Evolutionary conservation across 1,140 invertebrate genomes (phyloP).

Genomic region (Lethrus apterus): DNA sequence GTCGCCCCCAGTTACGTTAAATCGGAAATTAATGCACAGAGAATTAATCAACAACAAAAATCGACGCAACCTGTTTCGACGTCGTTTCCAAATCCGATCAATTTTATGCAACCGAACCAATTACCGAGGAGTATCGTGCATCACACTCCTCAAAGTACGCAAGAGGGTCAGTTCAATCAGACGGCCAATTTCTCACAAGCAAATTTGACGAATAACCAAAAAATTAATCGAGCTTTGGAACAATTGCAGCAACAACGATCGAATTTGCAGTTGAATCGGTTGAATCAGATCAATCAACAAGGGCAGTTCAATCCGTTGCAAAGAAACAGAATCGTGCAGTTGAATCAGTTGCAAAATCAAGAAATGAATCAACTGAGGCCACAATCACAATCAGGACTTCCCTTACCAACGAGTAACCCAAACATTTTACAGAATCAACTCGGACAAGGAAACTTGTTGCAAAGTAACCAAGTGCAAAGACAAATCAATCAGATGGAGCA

Average conservation of each 20-base stretch:
- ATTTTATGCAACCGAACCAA: slow-evolving; percentile 23
- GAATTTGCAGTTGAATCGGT: slow-evolving; percentile 24
- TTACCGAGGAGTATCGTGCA: slow-evolving; percentile 32
- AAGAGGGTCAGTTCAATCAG: slow-evolving; percentile 16
- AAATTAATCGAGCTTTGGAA: slow-evolving; percentile 7
- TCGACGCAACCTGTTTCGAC: slow-evolving; percentile 3
- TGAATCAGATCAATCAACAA: slow-evolving; percentile 2
- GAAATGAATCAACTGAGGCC: slow-evolving; percentile 7
- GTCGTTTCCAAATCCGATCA: slow-evolving; percentile 16
- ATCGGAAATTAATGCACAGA: slow-evolving; percentile 4
- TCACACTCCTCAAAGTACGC: slow-evolving; percentile 30
- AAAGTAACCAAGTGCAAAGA: background rate
- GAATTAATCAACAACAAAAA: slow-evolving; percentile 5
- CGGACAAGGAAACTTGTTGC: too few relatives aligned
- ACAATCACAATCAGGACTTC: slow-evolving; percentile 24
- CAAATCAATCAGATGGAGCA: slow-evolving; percentile 2
- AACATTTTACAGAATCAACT: too few relatives aligned
- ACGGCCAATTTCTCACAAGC: slow-evolving; percentile 15
- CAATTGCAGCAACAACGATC: slow-evolving; percentile 11
- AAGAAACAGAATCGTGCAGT: slow-evolving; percentile 2
- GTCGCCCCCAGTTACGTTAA: slow-evolving; percentile 29
- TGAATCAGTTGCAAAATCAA: slow-evolving; percentile 13
- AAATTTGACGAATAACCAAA: slow-evolving; percentile 12
- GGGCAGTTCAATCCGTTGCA: too few relatives aligned
- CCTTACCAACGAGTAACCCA: slow-evolving; percentile 37